phyloP scores from a whole-genome alignment of 2,113 vertebrate species.

The Oxyura jamaicensis region DNA sequence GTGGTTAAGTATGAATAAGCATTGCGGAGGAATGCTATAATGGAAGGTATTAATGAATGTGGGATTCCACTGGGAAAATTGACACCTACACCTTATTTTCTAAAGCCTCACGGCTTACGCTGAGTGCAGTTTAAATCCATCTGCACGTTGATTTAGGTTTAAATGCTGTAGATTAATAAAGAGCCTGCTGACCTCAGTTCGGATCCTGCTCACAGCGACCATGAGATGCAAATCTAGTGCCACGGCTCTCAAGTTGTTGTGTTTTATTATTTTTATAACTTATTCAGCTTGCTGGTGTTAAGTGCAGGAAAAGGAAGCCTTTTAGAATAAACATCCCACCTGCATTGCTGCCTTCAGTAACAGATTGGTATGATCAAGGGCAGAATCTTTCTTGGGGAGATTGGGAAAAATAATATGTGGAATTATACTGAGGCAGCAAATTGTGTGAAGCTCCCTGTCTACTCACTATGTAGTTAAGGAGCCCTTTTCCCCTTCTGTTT shows the following conservation, averaged over 20 bases:
- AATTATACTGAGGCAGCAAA: background rate
- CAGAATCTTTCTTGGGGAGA: background rate
- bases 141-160: background rate
- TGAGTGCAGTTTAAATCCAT: background rate
- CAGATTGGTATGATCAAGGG: background rate
- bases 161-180: background rate
- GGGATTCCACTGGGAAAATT: slow-evolving; percentile 12
- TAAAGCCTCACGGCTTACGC: background rate
- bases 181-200: background rate
- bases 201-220: background rate
- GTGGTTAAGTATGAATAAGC: slow-evolving; percentile 3
- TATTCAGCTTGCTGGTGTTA: background rate
- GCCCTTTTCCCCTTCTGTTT: background rate
- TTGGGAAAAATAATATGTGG: fast-evolving
- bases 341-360: background rate
- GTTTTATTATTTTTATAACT: background rate
- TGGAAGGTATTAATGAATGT: background rate
- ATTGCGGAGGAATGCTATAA: background rate
- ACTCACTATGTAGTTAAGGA: fast-evolving
- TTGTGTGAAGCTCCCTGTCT: background rate
- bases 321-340: background rate
- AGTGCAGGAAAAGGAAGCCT: background rate
- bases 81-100: background rate
- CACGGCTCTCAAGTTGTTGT: background rate
- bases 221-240: background rate